These are phyloP conservation scores for Sinocyclocheilus grahami DNA, from an alignment of 2,113 vertebrate genomes.

Conservation along the genomic window DNA sequence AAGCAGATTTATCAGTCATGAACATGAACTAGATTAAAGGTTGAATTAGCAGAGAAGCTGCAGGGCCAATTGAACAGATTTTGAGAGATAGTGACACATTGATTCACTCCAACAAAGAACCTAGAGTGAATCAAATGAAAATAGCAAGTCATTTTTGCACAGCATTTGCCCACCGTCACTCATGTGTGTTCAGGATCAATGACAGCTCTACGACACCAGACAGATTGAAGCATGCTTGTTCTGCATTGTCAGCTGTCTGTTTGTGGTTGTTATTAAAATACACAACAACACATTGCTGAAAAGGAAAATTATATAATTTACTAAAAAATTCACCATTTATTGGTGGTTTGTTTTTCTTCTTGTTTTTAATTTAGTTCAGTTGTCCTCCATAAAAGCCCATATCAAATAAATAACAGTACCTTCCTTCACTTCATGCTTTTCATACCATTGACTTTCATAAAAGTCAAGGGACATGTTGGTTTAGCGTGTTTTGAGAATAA, in stretches of 20 bases:
- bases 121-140: slow-evolving; percentile 1
- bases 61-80: slow-evolving; percentile 42
- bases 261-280: background rate
- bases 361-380: background rate
- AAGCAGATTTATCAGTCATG: slow-evolving; percentile 16
- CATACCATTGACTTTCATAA: too few species aligned
- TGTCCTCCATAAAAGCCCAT: background rate
- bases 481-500: background rate
- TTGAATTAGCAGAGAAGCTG: slow-evolving; percentile 36
- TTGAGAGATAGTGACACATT: slow-evolving; percentile 31
- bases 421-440: too few species aligned
- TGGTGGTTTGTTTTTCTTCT: background rate
- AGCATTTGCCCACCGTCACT: slow-evolving; percentile 11
- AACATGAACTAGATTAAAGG: slow-evolving; percentile 42
- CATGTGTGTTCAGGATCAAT: slow-evolving; percentile 35
- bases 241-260: slow-evolving; percentile 17
- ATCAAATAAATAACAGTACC: too few species aligned
- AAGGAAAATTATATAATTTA: background rate
- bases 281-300: background rate
- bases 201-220: background rate
- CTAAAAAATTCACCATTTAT: background rate
- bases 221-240: slow-evolving; percentile 12
- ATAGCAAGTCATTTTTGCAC: background rate
- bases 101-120: slow-evolving; percentile 42
- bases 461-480: background rate